Conservation (phyloP, 2,888 invertebrate genomes). For the Diarsia mendica region DNA sequence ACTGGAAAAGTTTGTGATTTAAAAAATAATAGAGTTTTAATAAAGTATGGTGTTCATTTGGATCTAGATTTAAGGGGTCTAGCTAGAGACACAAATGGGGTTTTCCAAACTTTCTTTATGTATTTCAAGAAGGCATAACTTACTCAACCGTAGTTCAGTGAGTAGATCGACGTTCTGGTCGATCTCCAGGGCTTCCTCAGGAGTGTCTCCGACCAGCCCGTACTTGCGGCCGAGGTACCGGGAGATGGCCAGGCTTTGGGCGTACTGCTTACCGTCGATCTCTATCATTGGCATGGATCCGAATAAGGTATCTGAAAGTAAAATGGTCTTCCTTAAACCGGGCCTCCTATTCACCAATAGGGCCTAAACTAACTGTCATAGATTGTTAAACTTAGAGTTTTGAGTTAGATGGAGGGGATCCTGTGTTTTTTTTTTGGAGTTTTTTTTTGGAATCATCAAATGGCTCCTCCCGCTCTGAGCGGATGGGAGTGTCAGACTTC, state of each 20-base stretch:
- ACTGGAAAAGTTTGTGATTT: not conserved
- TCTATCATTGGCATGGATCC: conserved; percentile 92
- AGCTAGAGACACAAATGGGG: not conserved
- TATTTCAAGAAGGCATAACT: conserved; percentile 64
- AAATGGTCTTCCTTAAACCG: not conserved
- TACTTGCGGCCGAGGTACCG: conserved; percentile 92
- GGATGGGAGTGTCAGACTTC: too few relatives aligned
- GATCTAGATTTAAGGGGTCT: too few relatives aligned
- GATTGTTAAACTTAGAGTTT: too few relatives aligned
- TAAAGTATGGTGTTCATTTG: too few relatives aligned
- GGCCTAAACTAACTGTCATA: too few relatives aligned
- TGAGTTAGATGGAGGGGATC: too few relatives aligned
- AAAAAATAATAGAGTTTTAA: too few relatives aligned
- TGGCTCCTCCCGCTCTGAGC: too few relatives aligned
- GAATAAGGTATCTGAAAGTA: conserved; percentile 79
- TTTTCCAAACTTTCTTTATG: not conserved
- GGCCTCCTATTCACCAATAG: too few relatives aligned
- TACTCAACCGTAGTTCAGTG: conserved; percentile 91
- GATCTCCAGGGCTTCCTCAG: conserved; percentile 91
- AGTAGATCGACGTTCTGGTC: conserved; percentile 91
- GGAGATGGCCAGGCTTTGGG: conserved; percentile 91
- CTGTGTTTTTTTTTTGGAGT: too few relatives aligned
- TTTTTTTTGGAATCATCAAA: too few relatives aligned
- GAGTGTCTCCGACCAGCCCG: conserved; percentile 89
- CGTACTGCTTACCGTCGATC: conserved; percentile 90